These are phyloP conservation scores for Coccyzus lansbergi DNA, from an alignment of 2,797 vertebrate genomes.

Conservation along the genomic window DNA sequence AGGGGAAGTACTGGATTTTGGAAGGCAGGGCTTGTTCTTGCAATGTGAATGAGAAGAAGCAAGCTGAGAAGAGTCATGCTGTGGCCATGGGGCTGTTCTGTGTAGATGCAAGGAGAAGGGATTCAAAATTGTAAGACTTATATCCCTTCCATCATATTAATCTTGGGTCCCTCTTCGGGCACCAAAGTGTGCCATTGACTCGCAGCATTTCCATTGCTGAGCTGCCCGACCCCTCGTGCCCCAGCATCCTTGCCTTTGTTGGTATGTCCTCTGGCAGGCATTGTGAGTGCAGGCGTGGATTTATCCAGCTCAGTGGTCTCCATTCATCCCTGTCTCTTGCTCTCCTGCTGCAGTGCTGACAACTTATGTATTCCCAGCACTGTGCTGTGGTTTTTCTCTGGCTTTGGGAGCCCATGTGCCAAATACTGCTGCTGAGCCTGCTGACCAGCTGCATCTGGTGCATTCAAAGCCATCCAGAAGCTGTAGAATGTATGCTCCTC, in stretches of 20 bases:
- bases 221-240: not conserved
- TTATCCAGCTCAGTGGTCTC: not conserved
- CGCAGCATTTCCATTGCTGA: accelerated
- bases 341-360: constrained; percentile 34
- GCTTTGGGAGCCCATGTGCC: not conserved
- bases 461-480: not conserved
- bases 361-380: constrained; percentile 40
- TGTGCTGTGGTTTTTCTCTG: constrained; percentile 28
- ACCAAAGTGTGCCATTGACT: not conserved
- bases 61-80: not conserved
- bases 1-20: not conserved
- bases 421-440: constrained; percentile 44
- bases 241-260: not conserved
- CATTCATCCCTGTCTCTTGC: constrained; percentile 12
- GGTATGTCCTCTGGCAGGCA: not conserved
- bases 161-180: not conserved
- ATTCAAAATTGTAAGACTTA: not conserved
- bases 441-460: constrained; percentile 56
- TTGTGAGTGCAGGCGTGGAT: not conserved
- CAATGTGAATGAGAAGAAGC: not conserved
- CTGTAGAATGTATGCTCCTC: not conserved
- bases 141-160: not conserved
- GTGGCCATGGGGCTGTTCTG: not conserved
- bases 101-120: not conserved
- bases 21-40: not conserved